Base-by-base conservation (phyloP, 2,797 vertebrate genomes). In the Rhinella marina region DNA sequence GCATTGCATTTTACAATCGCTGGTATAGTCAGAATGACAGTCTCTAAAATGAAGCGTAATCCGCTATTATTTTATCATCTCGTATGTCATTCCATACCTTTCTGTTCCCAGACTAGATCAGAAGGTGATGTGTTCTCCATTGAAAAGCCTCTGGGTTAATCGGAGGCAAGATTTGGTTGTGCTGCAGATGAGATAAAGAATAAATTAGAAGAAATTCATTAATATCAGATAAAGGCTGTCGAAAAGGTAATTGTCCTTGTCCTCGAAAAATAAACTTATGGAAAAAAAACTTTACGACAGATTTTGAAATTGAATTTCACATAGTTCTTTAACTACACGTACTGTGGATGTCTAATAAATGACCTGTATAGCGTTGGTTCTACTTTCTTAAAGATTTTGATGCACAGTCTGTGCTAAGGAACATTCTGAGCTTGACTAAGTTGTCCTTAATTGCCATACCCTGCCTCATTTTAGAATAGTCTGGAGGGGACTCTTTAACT, bases 121-220 rank as follows among this genome's bases (percentile, higher is more conserved):
- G 68, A 54, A 19, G 29, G 16, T 82, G 62, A 82, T 61, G 64
- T 54, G 68, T 52, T 82, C 25, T 17, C 56, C 8, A 13, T 62
- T 11, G 13, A 73, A 76, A 87, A 62, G 56, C 70, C 41, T 81
- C 32, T 17, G 59, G 86, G n/a, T 82, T 82, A 82, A 87, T 87
- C 48, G 9, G 54, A 32, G 52, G 21, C 27, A 87, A 41, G 64
- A 73, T 70, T 32, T n/a, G 41, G n/a, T 13, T 57, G 23, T 17
- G 52, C 78, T 48, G 32, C 64, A 59, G 54, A 54, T 23, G 23
- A 81, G 78, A 82, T 87, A 82, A 87, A 80, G 57, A 62, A 61
- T 59, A 76, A 82, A 87, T 82, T 13, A 62, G 79, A 61, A 21
- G 16, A 75, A 76, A 82, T 64, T 59, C 57, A 19, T n/a, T 82